A percentile compares a stretch with the other conserved stretches of the same genome.
Evolutionary conservation across 2,888 invertebrate genomes (phyloP).

Genomic region (Dilophus febrilis): DNA sequence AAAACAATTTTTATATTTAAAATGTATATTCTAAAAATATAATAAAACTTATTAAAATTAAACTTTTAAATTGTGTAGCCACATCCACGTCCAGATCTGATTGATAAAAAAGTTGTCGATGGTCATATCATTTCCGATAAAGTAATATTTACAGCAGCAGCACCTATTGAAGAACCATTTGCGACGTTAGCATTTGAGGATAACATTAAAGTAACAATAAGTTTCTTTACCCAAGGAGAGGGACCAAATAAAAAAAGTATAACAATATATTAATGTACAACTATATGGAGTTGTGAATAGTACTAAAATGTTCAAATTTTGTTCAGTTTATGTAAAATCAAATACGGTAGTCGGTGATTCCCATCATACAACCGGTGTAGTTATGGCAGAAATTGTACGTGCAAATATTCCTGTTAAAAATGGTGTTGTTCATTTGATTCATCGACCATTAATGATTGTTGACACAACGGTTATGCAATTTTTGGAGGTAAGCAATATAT

Average conservation of each 20-base stretch:
- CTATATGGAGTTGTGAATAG: constrained; percentile 11
- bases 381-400: constrained; percentile 71
- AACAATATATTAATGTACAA: too few species aligned
- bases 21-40: neutral
- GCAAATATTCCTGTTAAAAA: constrained; percentile 85
- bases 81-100: constrained; percentile 49
- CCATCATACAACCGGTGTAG: constrained; percentile 65
- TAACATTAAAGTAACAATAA: constrained; percentile 66
- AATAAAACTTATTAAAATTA: neutral
- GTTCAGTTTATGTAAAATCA: constrained; percentile 69
- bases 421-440: constrained; percentile 84
- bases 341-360: constrained; percentile 64
- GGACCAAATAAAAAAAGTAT: constrained; percentile 47
- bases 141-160: constrained; percentile 73
- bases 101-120: constrained; percentile 72
- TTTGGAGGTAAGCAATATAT: constrained; percentile 48
- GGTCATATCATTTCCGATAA: constrained; percentile 78
- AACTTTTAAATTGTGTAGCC: constrained; percentile 32
- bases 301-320: constrained; percentile 1
- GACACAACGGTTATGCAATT: constrained; percentile 77
- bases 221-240: constrained; percentile 55
- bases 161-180: constrained; percentile 52
- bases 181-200: constrained; percentile 69
- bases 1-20: neutral
- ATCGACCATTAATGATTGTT: constrained; percentile 78